phyloP scores from a whole-genome alignment of 2,113 vertebrate species.

The Cebidichthys violaceus region DNA sequence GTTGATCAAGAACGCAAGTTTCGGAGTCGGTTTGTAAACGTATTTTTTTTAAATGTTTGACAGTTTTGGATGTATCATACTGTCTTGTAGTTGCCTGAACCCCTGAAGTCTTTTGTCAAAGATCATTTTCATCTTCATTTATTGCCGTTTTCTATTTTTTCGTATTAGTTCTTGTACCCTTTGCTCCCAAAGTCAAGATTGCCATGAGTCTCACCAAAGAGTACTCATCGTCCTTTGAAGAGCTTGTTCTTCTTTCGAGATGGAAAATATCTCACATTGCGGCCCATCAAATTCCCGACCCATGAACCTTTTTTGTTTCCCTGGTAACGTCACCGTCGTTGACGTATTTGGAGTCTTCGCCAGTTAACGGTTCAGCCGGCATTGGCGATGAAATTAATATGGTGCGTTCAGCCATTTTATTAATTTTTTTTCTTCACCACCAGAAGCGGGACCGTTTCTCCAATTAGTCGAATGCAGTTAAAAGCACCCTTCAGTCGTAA shows the following conservation, averaged over 20 bases:
- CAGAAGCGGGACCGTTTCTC: conserved; percentile 50
- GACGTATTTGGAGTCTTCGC: conserved; percentile 50
- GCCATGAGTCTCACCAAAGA: not conserved
- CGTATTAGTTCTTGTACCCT: not conserved
- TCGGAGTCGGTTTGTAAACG: too few species aligned
- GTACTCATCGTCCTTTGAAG: conserved; percentile 30
- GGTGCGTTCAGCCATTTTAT: conserved; percentile 45
- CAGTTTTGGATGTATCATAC: not conserved
- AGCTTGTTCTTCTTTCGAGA: conserved; percentile 22
- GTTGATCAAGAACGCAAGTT: too few species aligned
- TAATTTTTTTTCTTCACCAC: conserved; percentile 33
- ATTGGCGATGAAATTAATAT: conserved; percentile 61
- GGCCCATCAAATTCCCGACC: conserved; percentile 50
- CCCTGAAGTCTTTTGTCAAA: not conserved
- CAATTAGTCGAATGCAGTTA: conserved; percentile 65
- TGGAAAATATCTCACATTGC: conserved; percentile 38
- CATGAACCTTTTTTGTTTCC: conserved; percentile 44
- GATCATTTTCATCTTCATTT: not conserved
- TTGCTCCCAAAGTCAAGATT: not conserved
- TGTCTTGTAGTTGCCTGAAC: not conserved
- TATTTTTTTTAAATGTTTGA: too few species aligned
- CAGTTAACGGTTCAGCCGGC: conserved; percentile 49
- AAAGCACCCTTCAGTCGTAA: conserved; percentile 60
- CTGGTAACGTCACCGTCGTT: conserved; percentile 38
- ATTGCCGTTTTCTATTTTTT: not conserved